Conservation (phyloP, 2,888 invertebrate species). For the Xestia ashworthii region DNA sequence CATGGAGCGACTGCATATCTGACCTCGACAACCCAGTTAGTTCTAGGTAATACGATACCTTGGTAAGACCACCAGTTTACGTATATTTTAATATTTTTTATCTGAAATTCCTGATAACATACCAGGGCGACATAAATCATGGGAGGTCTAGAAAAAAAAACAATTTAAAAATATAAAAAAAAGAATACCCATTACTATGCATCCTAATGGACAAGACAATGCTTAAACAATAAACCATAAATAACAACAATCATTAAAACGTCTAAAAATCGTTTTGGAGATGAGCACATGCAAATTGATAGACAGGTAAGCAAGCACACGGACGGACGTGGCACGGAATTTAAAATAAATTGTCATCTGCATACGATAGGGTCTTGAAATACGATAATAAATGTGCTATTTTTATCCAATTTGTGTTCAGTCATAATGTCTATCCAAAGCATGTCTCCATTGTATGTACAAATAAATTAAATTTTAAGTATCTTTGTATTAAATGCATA, state of each 20-base stretch:
- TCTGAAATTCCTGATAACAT: not conserved
- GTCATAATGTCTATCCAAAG: not conserved
- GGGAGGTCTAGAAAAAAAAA: conserved; percentile 36
- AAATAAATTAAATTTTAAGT: too few relatives aligned
- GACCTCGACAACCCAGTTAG: too few relatives aligned
- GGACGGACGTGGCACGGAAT: conserved; percentile 74
- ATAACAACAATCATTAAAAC: conserved; percentile 67
- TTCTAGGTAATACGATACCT: too few relatives aligned
- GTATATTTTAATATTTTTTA: not conserved
- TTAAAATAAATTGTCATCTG: conserved; percentile 69
- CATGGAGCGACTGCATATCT: too few relatives aligned
- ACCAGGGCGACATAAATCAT: not conserved
- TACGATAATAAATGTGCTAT: not conserved
- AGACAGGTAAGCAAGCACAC: conserved; percentile 72
- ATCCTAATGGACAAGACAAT: conserved; percentile 60
- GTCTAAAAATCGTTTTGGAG: conserved; percentile 67
- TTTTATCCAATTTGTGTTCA: not conserved
- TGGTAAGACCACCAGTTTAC: not conserved
- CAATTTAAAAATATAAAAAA: not conserved
- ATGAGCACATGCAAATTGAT: conserved; percentile 75
- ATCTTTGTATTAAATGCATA: too few relatives aligned
- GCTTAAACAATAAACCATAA: conserved; percentile 70
- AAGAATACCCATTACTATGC: conserved; percentile 1
- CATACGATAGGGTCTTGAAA: conserved; percentile 28
- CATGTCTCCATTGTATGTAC: too few relatives aligned